These are phyloP conservation scores for Rhynchopsitta pachyrhyncha DNA, from an alignment of 2,113 vertebrate genomes.

Conservation along the genomic window DNA sequence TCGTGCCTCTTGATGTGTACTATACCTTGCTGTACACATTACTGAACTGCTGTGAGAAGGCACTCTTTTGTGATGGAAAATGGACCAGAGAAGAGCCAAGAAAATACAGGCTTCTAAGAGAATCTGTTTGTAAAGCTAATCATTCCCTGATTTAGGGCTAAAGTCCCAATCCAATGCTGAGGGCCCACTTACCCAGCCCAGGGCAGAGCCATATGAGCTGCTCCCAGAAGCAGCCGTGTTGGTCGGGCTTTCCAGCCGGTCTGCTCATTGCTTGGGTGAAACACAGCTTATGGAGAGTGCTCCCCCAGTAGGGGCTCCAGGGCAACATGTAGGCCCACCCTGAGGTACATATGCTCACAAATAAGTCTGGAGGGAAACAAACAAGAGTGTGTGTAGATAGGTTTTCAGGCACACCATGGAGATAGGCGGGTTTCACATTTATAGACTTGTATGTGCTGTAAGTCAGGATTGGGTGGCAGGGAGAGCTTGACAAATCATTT, in stretches of 20 bases:
- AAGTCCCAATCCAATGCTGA: neutral
- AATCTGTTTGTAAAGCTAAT: neutral
- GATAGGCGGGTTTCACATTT: neutral
- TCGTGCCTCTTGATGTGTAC: neutral
- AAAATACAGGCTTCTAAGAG: neutral
- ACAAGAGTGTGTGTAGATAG: neutral
- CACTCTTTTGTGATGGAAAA: neutral
- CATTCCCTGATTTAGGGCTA: neutral
- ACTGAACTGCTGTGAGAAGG: neutral
- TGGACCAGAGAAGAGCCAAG: neutral
- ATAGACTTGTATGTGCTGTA: neutral
- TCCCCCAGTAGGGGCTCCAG: neutral
- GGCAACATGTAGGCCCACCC: neutral
- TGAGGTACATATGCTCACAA: neutral
- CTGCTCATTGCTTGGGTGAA: neutral
- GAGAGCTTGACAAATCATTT: neutral
- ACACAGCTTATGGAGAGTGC: neutral
- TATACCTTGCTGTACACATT: neutral
- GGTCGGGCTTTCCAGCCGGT: neutral
- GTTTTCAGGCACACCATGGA: neutral
- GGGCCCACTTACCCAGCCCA: neutral
- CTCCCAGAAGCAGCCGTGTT: neutral
- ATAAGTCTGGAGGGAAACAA: neutral
- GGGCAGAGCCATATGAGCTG: neutral
- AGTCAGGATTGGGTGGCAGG: rapidly evolving